Evolutionary conservation across 2,797 vertebrate species (phyloP), one percentile per base, ranked within the genome.

Genomic region (Nannoperca obscura): DNA sequence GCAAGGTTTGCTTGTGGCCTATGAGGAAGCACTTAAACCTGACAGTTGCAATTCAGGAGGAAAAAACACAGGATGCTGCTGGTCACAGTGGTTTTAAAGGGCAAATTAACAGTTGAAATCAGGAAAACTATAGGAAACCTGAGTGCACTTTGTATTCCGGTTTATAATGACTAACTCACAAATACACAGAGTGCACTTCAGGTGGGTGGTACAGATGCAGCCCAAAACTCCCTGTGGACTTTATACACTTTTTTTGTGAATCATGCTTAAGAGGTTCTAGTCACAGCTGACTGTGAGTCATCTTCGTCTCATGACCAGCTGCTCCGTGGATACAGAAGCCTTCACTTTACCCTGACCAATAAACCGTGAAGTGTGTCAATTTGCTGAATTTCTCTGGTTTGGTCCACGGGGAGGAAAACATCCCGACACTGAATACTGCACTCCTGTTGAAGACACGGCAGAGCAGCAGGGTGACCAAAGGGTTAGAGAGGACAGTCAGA

Each of bases 251-350:
- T 27, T n/a, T n/a, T n/a, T n/a, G n/a, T 76, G 76, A 81, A 54
- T 80, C 55, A 55, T 27, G 46, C 66, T 49, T 4, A 61, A 57
- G 42, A 66, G 62, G 64, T 55, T 72, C 50, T 2, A 4, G 55
- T 64, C 85, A 71, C 91, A 92, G 89, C 87, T 86, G 89, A 88
- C 80, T 61, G 36, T 86, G 91, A 94, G 82, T 94, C 90, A 90
- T 73, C 78, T 7, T 32, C 11, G 27, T 82, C 89, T 90, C 80
- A 83, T 90, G 91, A 93, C 89, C 27, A 11, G 32, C 55, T 72
- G 74, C 77, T 76, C 67, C 4, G 42, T 59, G 75, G 78, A 92
- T 86, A 88, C 89, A 85, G 34, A 86, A 71, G 83, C 83, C 76
- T 72, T 20, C 38, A 57, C 86, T 88, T 75, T 76, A 86, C 75